Evolutionary conservation across 2,797 vertebrate genomes (phyloP).

Genomic region (Danio kyathit): DNA sequence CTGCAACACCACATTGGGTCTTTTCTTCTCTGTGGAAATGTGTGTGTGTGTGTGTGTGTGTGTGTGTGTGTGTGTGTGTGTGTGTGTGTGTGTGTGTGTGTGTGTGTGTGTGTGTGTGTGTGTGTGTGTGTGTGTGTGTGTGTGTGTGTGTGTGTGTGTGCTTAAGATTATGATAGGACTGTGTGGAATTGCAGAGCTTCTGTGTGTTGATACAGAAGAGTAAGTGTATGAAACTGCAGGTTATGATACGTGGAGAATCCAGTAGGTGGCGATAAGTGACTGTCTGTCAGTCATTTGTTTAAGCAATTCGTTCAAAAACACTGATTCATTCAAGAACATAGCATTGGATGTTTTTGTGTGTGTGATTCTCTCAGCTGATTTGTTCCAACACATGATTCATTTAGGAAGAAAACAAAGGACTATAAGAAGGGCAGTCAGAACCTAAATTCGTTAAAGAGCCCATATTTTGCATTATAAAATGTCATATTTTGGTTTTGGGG

Average conservation of each 20-base stretch:
- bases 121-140: too few species aligned
- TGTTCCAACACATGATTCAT: not conserved
- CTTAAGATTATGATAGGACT: conserved; percentile 15
- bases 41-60: too few species aligned
- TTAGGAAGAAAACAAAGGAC: not conserved
- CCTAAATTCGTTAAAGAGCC: too few species aligned
- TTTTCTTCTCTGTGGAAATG: conserved; percentile 19
- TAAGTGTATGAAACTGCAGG: not conserved
- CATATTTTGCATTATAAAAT: too few species aligned
- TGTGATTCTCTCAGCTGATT: not conserved
- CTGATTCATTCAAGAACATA: not conserved
- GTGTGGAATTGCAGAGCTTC: not conserved
- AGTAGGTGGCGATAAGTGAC: not conserved
- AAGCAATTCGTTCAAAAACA: not conserved
- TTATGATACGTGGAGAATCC: not conserved
- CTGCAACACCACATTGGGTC: conserved; percentile 23
- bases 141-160: too few species aligned
- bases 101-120: too few species aligned
- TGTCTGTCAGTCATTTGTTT: not conserved
- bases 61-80: too few species aligned
- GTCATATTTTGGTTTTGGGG: too few species aligned
- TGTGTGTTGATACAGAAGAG: not conserved
- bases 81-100: not conserved
- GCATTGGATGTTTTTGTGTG: not conserved
- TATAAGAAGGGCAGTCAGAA: too few species aligned